Evolutionary conservation across 2,113 vertebrate genomes (phyloP).

Genomic region (Excalfactoria chinensis): DNA sequence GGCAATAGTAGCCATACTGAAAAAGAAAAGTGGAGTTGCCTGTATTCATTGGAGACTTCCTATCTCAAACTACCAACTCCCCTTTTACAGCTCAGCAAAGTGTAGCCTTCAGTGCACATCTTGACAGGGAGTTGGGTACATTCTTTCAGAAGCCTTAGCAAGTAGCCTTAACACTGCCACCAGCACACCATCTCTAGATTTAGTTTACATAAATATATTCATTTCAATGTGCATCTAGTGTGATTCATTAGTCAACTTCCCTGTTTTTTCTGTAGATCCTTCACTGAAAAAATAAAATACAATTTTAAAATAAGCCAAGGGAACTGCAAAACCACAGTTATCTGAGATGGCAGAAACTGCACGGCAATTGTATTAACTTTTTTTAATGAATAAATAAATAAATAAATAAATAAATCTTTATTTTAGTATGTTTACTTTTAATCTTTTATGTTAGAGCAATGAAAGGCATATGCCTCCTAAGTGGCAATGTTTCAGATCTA

Average conservation of each 20-base stretch:
- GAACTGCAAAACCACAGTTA: slow-evolving; percentile 13
- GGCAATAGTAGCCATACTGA: not conserved
- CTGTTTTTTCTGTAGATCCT: not conserved
- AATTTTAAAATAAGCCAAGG: not conserved
- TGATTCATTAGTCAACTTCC: not conserved
- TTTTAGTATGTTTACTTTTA: not conserved
- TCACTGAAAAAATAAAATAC: not conserved
- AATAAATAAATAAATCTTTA: not conserved
- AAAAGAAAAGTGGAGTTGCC: not conserved
- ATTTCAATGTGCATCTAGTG: not conserved
- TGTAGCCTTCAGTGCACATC: not conserved
- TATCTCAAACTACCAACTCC: not conserved
- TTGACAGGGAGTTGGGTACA: not conserved
- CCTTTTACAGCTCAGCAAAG: not conserved
- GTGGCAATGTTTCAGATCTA: not conserved
- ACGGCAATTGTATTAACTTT: not conserved
- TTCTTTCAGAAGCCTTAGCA: not conserved
- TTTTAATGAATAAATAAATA: too few species aligned
- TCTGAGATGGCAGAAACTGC: not conserved
- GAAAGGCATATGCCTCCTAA: not conserved
- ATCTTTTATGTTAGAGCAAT: not conserved
- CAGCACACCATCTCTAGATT: not conserved
- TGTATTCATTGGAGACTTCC: not conserved
- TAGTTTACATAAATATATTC: not conserved
- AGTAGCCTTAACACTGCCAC: not conserved